Conservation (phyloP, 2,113 vertebrate species). For the Seriola aureovittata region DNA sequence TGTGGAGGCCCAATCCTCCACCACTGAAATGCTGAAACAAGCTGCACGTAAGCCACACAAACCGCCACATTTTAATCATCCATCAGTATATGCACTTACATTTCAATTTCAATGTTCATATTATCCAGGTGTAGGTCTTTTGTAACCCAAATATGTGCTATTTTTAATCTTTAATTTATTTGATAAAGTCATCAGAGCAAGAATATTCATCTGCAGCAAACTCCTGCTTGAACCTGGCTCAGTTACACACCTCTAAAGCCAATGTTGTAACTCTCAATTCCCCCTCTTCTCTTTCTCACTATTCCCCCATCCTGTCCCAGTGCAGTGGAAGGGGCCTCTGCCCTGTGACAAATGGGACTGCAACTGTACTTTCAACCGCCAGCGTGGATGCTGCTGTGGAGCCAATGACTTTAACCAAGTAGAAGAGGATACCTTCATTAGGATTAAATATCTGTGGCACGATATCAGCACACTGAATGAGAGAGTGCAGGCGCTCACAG, state of each 20-base stretch:
- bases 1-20: slow-evolving; percentile 31
- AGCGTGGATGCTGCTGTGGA: slow-evolving; percentile 82
- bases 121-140: not conserved
- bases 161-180: too few species aligned
- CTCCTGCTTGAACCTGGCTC: not conserved
- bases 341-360: slow-evolving; percentile 79
- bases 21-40: slow-evolving; percentile 34
- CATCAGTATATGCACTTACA: not conserved
- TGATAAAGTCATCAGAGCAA: not conserved
- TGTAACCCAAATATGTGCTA: not conserved
- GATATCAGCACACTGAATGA: slow-evolving; percentile 40
- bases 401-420: slow-evolving; percentile 55
- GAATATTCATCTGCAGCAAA: not conserved
- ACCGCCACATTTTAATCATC: not conserved
- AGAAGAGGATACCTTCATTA: slow-evolving; percentile 56
- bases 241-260: not conserved
- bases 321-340: slow-evolving; percentile 15
- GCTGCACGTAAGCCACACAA: slow-evolving; percentile 70
- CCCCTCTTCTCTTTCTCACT: too few species aligned
- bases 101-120: not conserved
- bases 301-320: slow-evolving; percentile 39
- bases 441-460: slow-evolving; percentile 49
- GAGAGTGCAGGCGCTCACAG: slow-evolving; percentile 49
- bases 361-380: slow-evolving; percentile 69
- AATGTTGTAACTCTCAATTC: too few species aligned